A percentile compares a stretch with the other conserved stretches of the same genome.
These are phyloP conservation scores for Ptychadena robeensis DNA, from an alignment of 2,797 vertebrate species.

Conservation along the genomic window DNA sequence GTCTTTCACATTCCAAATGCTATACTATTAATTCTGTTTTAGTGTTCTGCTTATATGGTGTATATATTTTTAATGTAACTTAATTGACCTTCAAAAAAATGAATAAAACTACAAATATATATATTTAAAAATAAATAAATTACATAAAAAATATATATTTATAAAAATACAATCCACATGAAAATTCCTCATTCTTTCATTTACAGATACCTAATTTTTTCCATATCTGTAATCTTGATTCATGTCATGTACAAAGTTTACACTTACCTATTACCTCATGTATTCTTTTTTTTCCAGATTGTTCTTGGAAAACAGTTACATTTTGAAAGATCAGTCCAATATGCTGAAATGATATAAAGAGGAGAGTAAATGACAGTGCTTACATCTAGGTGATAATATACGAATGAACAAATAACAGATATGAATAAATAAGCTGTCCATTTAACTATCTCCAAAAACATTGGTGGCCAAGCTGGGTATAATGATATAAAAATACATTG, in stretches of 20 bases:
- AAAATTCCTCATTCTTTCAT: too few species aligned
- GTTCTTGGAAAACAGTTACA: background rate
- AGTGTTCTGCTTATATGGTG: too few species aligned
- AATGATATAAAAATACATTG: conserved; percentile 10
- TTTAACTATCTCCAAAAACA: background rate
- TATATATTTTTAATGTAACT: too few species aligned
- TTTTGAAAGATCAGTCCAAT: background rate
- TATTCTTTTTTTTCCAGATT: background rate
- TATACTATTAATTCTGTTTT: too few species aligned
- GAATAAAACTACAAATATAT: too few species aligned
- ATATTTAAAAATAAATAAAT: too few species aligned
- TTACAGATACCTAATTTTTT: too few species aligned
- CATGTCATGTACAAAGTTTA: background rate
- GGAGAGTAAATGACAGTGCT: background rate
- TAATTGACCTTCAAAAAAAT: too few species aligned
- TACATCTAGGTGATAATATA: background rate
- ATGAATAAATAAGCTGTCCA: background rate
- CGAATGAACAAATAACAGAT: background rate
- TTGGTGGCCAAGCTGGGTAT: background rate
- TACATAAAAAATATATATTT: too few species aligned
- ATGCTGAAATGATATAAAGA: background rate
- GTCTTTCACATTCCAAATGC: too few species aligned
- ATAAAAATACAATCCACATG: too few species aligned
- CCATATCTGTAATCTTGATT: background rate
- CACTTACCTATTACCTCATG: background rate